Conservation (phyloP, 2,113 vertebrate species). For the Campylomormyrus tamandua region DNA sequence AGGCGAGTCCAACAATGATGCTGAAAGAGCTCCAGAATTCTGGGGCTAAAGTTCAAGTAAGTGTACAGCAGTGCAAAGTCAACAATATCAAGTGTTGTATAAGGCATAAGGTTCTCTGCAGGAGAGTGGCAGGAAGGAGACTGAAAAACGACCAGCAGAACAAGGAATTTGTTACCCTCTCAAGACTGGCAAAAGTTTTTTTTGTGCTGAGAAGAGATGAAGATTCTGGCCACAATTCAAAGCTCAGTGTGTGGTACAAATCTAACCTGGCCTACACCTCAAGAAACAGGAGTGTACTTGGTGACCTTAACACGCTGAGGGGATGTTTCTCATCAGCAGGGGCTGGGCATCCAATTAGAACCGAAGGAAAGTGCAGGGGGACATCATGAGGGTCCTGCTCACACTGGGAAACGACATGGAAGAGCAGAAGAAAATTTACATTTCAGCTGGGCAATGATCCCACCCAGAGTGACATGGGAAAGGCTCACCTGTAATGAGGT, state of each 20-base stretch:
- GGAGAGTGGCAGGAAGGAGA: neutral
- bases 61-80: neutral
- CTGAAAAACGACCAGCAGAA: neutral
- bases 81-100: neutral
- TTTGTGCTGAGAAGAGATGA: neutral
- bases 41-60: neutral
- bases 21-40: neutral
- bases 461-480: neutral
- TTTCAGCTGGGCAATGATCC: neutral
- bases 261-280: neutral
- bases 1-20: neutral
- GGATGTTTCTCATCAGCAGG: neutral
- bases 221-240: neutral
- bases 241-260: neutral
- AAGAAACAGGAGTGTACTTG: neutral
- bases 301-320: neutral
- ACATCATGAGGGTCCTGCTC: neutral
- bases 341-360: neutral
- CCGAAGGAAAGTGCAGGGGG: neutral
- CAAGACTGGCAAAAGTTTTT: neutral
- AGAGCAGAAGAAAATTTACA: neutral
- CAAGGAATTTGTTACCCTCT: neutral
- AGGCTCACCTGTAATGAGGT: neutral
- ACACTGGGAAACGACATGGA: neutral
- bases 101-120: neutral